Evolutionary conservation across 2,888 invertebrate genomes (phyloP).

Genomic region (Microchrysa polita): DNA sequence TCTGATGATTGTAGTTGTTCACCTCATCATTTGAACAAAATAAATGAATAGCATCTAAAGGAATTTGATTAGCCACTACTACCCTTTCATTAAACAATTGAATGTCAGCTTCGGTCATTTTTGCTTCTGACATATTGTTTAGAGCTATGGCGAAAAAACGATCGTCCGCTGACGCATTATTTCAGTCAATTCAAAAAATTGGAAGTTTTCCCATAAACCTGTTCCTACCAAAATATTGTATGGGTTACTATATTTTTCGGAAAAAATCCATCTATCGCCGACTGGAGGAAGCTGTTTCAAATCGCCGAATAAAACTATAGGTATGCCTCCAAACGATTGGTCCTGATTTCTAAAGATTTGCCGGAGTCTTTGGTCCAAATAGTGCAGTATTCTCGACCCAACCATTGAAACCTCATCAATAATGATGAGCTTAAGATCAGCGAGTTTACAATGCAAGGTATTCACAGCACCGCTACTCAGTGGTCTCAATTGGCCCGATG

Average conservation of each 20-base stretch:
- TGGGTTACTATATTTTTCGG: constrained; percentile 41
- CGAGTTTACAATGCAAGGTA: not conserved
- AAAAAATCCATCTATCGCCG: constrained; percentile 53
- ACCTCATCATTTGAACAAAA: constrained; percentile 14
- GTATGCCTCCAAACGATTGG: constrained; percentile 56
- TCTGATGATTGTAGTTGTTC: not conserved
- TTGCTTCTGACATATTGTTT: constrained; percentile 52
- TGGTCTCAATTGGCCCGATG: not conserved
- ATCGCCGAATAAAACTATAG: constrained; percentile 57
- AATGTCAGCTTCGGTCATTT: constrained; percentile 52
- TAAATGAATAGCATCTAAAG: constrained; percentile 8
- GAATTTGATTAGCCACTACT: not conserved
- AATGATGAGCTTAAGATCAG: constrained; percentile 52
- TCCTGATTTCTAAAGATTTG: constrained; percentile 54
- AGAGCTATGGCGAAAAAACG: constrained; percentile 52
- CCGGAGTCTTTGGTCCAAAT: constrained; percentile 48
- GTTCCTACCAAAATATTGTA: constrained; percentile 34
- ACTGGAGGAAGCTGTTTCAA: constrained; percentile 58
- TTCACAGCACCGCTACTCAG: not conserved
- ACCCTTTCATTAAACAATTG: constrained; percentile 49
- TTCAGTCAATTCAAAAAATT: constrained; percentile 55
- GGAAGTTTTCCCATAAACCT: constrained; percentile 52
- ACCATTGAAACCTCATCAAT: constrained; percentile 60
- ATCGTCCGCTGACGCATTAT: constrained; percentile 56
- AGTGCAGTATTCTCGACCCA: constrained; percentile 52